phyloP scores from a whole-genome alignment of 2,888 invertebrate species.

The Drosophila infuscata region DNA sequence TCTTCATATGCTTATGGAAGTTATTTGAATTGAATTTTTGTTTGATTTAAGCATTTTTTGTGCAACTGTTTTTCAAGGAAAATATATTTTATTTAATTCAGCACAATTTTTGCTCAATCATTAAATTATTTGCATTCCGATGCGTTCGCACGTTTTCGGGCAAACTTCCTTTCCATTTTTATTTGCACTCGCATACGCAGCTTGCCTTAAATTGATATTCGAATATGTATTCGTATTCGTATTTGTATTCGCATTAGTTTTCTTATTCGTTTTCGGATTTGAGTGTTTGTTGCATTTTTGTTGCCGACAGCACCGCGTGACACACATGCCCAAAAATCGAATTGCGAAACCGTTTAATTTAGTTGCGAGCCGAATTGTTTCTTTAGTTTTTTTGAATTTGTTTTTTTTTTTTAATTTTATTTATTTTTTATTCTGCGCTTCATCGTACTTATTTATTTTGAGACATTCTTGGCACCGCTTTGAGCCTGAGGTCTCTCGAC shows the following conservation, averaged over 20 bases:
- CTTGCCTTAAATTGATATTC: conserved; percentile 36
- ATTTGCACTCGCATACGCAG: conserved; percentile 24
- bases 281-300: conserved; percentile 34
- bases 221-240: neutral
- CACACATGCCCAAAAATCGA: conserved; percentile 71
- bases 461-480: conserved; percentile 62
- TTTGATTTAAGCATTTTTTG: neutral
- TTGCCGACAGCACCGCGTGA: conserved; percentile 51
- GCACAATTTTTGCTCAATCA: conserved; percentile 28
- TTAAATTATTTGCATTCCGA: conserved; percentile 70
- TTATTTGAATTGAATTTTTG: neutral
- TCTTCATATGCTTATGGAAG: neutral
- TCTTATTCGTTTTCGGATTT: conserved; percentile 16
- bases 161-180: conserved; percentile 58
- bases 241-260: conserved; percentile 1
- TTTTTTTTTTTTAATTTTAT: conserved; percentile 21
- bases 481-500: conserved; percentile 39
- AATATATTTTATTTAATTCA: conserved; percentile 6
- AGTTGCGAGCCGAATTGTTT: conserved; percentile 50
- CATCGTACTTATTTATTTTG: conserved; percentile 48
- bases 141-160: conserved; percentile 59
- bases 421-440: conserved; percentile 29
- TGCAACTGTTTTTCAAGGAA: neutral
- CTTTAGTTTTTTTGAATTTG: conserved; percentile 1
- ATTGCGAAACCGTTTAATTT: conserved; percentile 75